Conservation (phyloP, 2,113 vertebrate species). For the Clarias magur region DNA sequence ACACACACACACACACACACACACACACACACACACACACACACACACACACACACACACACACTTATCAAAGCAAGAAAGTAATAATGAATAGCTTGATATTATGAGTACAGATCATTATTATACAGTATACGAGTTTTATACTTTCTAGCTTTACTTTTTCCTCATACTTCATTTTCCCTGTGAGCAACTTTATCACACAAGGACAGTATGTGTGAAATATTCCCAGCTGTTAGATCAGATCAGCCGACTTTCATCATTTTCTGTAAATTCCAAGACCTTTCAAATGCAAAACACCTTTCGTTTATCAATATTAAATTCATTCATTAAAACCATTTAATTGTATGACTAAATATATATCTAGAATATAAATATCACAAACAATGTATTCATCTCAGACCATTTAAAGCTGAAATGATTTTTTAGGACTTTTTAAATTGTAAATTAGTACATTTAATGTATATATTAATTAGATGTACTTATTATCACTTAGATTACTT, state of each 20-base stretch:
- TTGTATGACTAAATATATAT: not conserved
- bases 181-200: not conserved
- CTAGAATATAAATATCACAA: not conserved
- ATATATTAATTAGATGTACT: too few relatives aligned
- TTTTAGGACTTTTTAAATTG: not conserved
- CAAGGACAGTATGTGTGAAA: not conserved
- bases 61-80: not conserved
- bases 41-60: slow-evolving; percentile 2
- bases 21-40: not conserved
- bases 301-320: not conserved
- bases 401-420: not conserved
- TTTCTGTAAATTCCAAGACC: not conserved
- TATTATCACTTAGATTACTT: too few relatives aligned
- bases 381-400: not conserved
- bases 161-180: not conserved
- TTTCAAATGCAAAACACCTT: too few relatives aligned
- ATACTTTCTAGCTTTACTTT: not conserved
- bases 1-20: not conserved
- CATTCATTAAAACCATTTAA: not conserved
- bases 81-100: not conserved
- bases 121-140: not conserved
- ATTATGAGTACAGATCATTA: not conserved
- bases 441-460: too few relatives aligned
- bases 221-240: not conserved
- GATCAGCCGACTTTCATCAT: too few relatives aligned